Evolutionary conservation across 2,113 vertebrate species (phyloP), one percentile per base, ranked within the genome.

Genomic region (Danionella cerebrum): DNA sequence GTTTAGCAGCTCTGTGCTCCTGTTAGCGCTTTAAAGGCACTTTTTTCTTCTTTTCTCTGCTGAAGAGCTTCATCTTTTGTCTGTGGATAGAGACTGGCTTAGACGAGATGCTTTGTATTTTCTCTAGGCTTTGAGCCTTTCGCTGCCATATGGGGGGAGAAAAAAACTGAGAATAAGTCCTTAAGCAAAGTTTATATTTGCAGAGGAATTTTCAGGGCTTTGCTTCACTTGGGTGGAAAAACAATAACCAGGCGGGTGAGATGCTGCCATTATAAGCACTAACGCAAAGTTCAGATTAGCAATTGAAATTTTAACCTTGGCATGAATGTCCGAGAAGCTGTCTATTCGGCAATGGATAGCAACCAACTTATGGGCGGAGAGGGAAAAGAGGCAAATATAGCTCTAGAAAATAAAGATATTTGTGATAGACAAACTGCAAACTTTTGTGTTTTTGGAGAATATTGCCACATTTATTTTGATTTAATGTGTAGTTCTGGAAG

Each of bases 101-200:
- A 87, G 74, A 65, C 19, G 74, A 71, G 69, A 80, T 83, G 80
- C 79, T 88, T 89, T 82, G 76, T 86, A 87, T 87, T 84, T 85
- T 77, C 72, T 70, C 74, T 52, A 6, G 80, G 79, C 78, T 78
- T 78, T 82, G 27, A 73, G 82, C 81, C 82, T 77, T 83, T 76
- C 83, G 72, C 63, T 58, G 47, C 60, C 82, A 76, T 76, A 84
- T 83, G 75, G 71, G 68, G n/a, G 78, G 58, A 78, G 71, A 79
- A 80, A 85, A 81, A 82, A 80, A 79, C 82, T 79, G 75, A 78
- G 73, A 74, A 84, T 89, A 89, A 89, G 88, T 82, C 86, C 84
- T 90, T 89, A 87, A 86, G 87, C 81, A 90, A 88, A 89, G 88
- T 88, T 89, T 85, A 89, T 88, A 85, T 89, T 89, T 87, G 84